Conservation (phyloP, 2,888 invertebrate genomes). For the Hydriomena furcata region DNA sequence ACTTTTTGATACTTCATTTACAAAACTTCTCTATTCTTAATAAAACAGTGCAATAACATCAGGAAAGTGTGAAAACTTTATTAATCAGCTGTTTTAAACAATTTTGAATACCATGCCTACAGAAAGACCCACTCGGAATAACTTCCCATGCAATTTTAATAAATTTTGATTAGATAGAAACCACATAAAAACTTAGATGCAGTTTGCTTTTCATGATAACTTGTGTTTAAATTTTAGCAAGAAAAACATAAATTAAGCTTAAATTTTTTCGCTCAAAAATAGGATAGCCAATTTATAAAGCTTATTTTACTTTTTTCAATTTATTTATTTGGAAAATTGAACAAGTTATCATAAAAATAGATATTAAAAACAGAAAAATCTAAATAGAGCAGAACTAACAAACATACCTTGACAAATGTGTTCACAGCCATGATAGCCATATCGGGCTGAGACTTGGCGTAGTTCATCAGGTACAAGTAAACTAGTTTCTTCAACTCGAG, state of each 20-base stretch:
- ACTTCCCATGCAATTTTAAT: slow-evolving; percentile 19
- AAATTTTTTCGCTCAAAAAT: too few species aligned
- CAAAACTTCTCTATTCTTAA: too few species aligned
- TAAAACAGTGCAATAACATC: slow-evolving; percentile 9
- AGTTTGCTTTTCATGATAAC: slow-evolving; percentile 8
- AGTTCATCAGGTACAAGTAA: slow-evolving; percentile 99
- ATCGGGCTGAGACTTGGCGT: slow-evolving; percentile 99
- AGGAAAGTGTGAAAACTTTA: neutral
- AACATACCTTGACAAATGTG: slow-evolving; percentile 98
- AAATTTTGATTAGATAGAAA: slow-evolving; percentile 9
- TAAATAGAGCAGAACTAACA: slow-evolving; percentile 5
- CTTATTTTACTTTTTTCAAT: too few species aligned
- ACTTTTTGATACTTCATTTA: neutral
- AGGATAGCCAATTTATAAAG: too few species aligned
- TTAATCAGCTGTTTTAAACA: neutral
- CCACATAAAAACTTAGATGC: neutral
- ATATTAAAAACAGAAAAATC: slow-evolving; percentile 10
- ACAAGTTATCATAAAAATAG: neutral
- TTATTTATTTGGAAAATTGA: too few species aligned
- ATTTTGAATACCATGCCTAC: slow-evolving; percentile 10
- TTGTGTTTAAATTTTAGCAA: too few species aligned
- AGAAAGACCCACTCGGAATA: neutral
- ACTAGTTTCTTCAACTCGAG: slow-evolving; percentile 99
- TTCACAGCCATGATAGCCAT: slow-evolving; percentile 99
- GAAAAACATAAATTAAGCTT: too few species aligned